A percentile compares a stretch with the other conserved stretches of the same genome.
phyloP scores from a whole-genome alignment of 2,797 vertebrate genomes.

The Sphenodon punctatus region DNA sequence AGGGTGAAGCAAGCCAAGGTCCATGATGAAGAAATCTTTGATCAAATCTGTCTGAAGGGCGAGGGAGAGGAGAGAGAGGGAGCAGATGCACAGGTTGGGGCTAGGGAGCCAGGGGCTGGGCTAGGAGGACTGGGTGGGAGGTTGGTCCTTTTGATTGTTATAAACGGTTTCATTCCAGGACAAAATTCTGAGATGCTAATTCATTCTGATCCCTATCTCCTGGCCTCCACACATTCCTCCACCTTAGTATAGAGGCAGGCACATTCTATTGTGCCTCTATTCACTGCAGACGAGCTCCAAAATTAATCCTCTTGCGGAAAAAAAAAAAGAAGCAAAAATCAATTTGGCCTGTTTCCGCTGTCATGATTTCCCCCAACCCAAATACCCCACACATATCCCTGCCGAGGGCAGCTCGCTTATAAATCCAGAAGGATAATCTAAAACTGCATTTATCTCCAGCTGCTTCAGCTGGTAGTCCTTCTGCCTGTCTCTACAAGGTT shows the following conservation, averaged over 20 bases:
- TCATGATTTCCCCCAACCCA: constrained; percentile 21
- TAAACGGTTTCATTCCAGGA: constrained; percentile 28
- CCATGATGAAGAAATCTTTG: too few species aligned
- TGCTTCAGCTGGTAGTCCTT: constrained; percentile 36
- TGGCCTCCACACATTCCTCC: not conserved
- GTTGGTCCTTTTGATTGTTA: too few species aligned
- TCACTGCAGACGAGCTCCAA: not conserved
- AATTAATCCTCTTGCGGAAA: constrained; percentile 28
- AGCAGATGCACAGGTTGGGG: too few species aligned
- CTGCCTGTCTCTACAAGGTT: constrained; percentile 41
- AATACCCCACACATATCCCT: not conserved
- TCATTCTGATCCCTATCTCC: not conserved
- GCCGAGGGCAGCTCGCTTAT: constrained; percentile 44
- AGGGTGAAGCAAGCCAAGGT: too few species aligned
- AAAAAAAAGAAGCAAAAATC: constrained; percentile 17
- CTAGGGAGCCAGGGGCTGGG: too few species aligned
- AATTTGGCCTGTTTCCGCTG: constrained; percentile 24
- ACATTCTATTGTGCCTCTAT: not conserved
- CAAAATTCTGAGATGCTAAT: not conserved
- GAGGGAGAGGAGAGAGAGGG: too few species aligned
- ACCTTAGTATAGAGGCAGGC: not conserved
- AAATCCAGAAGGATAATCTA: constrained; percentile 50
- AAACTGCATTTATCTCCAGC: constrained; percentile 41
- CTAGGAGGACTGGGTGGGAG: too few species aligned
- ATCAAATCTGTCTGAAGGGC: too few species aligned